A percentile compares a stretch with the other conserved stretches of the same genome.
phyloP scores from a whole-genome alignment of 2,113 vertebrate species.

The Oriolus oriolus region DNA sequence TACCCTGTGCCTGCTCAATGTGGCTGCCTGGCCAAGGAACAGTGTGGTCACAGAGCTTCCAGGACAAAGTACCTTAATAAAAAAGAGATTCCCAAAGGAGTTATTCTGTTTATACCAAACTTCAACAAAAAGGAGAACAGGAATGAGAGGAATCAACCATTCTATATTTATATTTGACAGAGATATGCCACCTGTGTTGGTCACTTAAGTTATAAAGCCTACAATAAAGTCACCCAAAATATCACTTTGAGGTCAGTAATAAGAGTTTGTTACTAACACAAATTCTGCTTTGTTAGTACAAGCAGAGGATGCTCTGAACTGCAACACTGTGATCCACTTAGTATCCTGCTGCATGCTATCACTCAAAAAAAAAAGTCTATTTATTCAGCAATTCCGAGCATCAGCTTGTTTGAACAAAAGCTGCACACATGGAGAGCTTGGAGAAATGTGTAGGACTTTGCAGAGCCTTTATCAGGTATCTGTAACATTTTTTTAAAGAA shows the following conservation, averaged over 20 bases:
- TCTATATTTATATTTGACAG: neutral
- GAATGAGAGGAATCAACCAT: neutral
- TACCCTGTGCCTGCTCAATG: neutral
- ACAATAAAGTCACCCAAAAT: neutral
- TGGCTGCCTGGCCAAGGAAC: neutral
- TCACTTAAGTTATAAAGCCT: neutral
- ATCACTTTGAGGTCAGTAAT: neutral
- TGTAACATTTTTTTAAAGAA: neutral
- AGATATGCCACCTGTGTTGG: neutral
- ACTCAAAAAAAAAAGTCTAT: neutral
- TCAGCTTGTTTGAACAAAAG: neutral
- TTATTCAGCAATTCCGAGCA: neutral
- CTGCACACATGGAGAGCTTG: neutral
- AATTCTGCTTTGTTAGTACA: neutral
- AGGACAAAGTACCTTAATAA: neutral
- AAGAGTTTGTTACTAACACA: neutral
- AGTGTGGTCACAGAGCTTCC: neutral
- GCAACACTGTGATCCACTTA: neutral
- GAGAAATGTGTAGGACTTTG: neutral
- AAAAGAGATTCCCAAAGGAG: neutral
- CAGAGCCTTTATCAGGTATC: neutral
- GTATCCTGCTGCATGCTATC: neutral
- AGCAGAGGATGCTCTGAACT: neutral
- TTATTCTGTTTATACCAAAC: neutral
- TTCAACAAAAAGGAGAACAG: neutral